phyloP scores from a whole-genome alignment of 2,797 vertebrate genomes.

The Furcifer pardalis region DNA sequence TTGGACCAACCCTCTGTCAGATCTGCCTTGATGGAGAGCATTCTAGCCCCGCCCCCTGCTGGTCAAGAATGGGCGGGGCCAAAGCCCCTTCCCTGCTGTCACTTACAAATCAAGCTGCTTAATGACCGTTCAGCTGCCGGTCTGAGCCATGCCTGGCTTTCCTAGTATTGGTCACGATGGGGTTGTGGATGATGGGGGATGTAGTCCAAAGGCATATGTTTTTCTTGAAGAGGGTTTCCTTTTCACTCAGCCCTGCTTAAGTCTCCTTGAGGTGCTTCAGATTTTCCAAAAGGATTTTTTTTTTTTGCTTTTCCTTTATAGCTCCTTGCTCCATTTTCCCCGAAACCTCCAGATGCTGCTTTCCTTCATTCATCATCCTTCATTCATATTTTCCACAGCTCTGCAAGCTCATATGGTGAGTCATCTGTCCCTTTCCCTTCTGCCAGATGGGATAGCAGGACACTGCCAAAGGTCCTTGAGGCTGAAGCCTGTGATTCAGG shows the following conservation, averaged over 20 bases:
- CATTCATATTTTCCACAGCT: constrained; percentile 32
- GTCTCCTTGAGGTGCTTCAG: not conserved
- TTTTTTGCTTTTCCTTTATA: not conserved
- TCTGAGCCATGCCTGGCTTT: too few species aligned
- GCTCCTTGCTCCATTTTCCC: not conserved
- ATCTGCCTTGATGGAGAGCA: too few species aligned
- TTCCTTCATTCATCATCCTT: not conserved
- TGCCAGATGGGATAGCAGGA: not conserved
- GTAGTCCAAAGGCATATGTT: not conserved
- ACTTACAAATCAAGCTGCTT: too few species aligned
- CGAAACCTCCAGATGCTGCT: not conserved
- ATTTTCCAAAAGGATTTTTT: not conserved
- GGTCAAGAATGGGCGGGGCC: too few species aligned
- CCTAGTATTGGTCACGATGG: too few species aligned
- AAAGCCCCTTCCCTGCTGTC: too few species aligned
- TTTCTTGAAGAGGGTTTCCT: too few species aligned
- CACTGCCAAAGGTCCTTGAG: not conserved
- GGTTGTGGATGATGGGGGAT: not conserved
- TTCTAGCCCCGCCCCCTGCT: too few species aligned
- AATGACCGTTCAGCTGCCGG: too few species aligned
- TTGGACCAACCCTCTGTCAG: too few species aligned
- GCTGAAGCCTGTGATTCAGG: constrained; percentile 3
- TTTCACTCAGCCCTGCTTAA: too few species aligned
- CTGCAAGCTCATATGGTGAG: not conserved
- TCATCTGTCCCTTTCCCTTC: not conserved